Conservation (phyloP, 2,888 invertebrate species). For the Phorcus lineatus region DNA sequence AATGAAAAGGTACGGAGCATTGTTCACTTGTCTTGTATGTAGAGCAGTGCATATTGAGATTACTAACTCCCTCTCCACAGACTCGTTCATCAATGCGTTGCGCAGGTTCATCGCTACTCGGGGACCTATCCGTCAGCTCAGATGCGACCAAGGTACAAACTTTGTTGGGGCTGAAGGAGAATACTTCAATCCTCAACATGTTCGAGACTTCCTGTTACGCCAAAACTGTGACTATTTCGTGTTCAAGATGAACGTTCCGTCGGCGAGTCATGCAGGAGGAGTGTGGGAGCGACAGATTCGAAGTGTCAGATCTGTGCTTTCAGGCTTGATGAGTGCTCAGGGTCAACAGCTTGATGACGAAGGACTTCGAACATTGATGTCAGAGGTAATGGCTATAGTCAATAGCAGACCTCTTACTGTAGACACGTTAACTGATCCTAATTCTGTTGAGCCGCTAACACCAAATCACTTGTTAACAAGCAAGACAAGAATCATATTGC, state of each 20-base stretch:
- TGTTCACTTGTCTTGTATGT: constrained; percentile 66
- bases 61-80: constrained; percentile 40
- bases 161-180: constrained; percentile 44
- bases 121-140: constrained; percentile 38
- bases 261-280: constrained; percentile 54
- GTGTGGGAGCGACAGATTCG: constrained; percentile 57
- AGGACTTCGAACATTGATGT: constrained; percentile 37
- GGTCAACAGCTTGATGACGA: constrained; percentile 33
- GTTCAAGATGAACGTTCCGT: constrained; percentile 49
- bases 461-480: constrained; percentile 33
- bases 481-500: constrained; percentile 28
- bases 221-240: constrained; percentile 33
- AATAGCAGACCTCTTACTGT: constrained; percentile 40
- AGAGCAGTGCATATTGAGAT: constrained; percentile 65
- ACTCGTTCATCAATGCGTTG: constrained; percentile 44
- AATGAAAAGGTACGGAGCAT: constrained; percentile 58
- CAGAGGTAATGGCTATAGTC: constrained; percentile 38
- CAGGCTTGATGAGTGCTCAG: constrained; percentile 28
- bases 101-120: constrained; percentile 30
- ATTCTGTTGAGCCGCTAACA: constrained; percentile 32
- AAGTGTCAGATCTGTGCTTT: constrained; percentile 43
- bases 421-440: background rate
- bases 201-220: constrained; percentile 27
- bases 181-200: constrained; percentile 31
- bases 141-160: constrained; percentile 45